Percentiles rank a stretch among this genome's conserved stretches.
These are phyloP conservation scores for Aldabrachelys gigantea DNA, from an alignment of 2,113 vertebrate species.

Conservation along the genomic window DNA sequence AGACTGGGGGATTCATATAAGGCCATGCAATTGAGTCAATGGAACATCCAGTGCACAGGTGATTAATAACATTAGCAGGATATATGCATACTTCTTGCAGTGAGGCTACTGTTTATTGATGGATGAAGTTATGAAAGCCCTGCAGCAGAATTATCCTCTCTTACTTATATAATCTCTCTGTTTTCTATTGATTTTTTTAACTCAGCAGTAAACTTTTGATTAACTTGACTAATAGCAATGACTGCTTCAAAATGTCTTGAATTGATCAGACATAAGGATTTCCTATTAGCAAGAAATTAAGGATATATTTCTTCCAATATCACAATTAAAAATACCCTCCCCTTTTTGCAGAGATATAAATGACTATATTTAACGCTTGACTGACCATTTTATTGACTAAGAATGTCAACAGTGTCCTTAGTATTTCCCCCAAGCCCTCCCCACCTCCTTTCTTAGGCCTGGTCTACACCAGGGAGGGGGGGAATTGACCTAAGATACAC, in stretches of 20 bases:
- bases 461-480: too few species aligned
- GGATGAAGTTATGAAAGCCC: neutral
- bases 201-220: conserved; percentile 62
- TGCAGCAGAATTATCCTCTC: conserved; percentile 26
- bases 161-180: conserved; percentile 32
- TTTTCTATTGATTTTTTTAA: conserved; percentile 65
- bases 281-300: conserved; percentile 77
- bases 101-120: neutral
- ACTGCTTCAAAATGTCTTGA: conserved; percentile 59
- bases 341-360: conserved; percentile 12
- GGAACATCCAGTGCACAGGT: neutral
- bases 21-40: neutral
- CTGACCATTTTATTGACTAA: neutral
- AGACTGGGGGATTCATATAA: neutral
- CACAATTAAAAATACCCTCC: conserved; percentile 55
- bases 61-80: neutral
- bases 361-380: neutral
- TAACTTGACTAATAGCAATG: conserved; percentile 63
- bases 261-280: conserved; percentile 77
- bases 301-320: conserved; percentile 73
- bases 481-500: too few species aligned
- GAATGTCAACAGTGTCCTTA: neutral
- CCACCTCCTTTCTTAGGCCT: neutral
- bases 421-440: neutral
- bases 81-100: neutral